Conservation (phyloP, 2,797 vertebrate genomes). For the Lacerta viridis region DNA sequence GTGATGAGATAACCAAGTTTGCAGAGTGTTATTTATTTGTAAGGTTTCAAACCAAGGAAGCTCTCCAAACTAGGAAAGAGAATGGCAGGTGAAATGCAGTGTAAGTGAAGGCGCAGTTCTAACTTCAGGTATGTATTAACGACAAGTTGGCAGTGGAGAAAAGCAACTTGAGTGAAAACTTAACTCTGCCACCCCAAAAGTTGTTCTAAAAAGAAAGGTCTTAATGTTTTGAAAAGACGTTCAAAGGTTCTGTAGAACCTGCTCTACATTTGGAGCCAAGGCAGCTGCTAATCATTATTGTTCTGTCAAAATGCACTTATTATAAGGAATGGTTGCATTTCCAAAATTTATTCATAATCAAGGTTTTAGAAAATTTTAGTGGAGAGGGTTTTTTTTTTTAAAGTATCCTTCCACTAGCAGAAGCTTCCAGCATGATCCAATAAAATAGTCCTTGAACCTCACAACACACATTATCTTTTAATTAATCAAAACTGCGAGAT, state of each 20-base stretch:
- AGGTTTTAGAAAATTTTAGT: not conserved
- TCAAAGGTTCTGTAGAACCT: not conserved
- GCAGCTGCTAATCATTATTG: not conserved
- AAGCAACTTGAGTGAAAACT: not conserved
- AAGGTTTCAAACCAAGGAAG: no score
- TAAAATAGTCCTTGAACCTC: not conserved
- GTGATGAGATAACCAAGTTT: not conserved
- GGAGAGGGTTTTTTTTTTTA: not conserved
- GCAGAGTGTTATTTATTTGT: not conserved
- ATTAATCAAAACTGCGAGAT: not conserved
- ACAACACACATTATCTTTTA: not conserved
- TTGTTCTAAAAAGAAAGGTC: not conserved
- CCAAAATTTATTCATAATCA: not conserved
- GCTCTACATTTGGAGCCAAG: not conserved
- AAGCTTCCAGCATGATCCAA: not conserved
- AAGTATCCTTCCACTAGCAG: not conserved
- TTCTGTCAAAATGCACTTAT: not conserved
- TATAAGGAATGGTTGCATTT: not conserved
- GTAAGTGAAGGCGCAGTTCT: not conserved
- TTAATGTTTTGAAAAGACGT: constrained; percentile 3
- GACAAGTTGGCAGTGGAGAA: not conserved
- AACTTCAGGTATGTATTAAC: not conserved
- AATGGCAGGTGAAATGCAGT: not conserved
- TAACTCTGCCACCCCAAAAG: not conserved
- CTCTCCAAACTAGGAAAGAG: not conserved